A percentile compares a stretch with the other conserved stretches of the same genome.
Conservation (phyloP, 2,888 invertebrate species). For the Nysson spinosus region DNA sequence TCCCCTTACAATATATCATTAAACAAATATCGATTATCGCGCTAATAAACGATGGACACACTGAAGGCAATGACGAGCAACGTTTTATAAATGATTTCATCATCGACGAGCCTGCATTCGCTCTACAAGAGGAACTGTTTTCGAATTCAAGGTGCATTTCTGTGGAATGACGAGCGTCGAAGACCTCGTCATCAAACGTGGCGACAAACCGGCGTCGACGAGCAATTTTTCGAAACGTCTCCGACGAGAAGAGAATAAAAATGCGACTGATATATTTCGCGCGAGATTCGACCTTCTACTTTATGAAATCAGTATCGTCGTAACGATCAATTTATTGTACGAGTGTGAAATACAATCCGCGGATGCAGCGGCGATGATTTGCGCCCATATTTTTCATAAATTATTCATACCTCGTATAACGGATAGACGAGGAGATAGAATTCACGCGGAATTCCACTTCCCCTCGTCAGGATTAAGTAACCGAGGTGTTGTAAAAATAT, state of each 20-base stretch:
- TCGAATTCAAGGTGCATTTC: slow-evolving; percentile 23
- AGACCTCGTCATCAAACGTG: slow-evolving; percentile 15
- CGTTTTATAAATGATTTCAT: too few relatives aligned
- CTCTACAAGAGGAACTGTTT: slow-evolving; percentile 7
- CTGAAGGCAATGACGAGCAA: too few relatives aligned
- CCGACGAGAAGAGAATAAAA: background rate
- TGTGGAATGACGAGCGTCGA: background rate
- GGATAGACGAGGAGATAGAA: slow-evolving; percentile 40
- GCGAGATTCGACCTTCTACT: too few relatives aligned
- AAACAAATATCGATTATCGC: too few relatives aligned
- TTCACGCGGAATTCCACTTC: slow-evolving; percentile 41
- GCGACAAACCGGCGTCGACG: slow-evolving; percentile 27
- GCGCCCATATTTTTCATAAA: slow-evolving; percentile 15
- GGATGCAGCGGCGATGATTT: slow-evolving; percentile 9
- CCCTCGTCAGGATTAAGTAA: slow-evolving; percentile 5
- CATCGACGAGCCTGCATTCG: slow-evolving; percentile 6
- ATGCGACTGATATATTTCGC: too few relatives aligned
- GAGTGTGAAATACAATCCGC: background rate
- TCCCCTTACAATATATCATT: too few relatives aligned
- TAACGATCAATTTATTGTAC: too few relatives aligned
- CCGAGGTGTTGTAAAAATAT: too few relatives aligned
- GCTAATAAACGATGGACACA: too few relatives aligned
- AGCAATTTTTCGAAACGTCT: slow-evolving; percentile 11
- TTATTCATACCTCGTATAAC: slow-evolving; percentile 44
- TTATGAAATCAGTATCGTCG: too few relatives aligned